Evolutionary conservation across 2,888 invertebrate species (phyloP).

Genomic region (Cactoblastis cactorum): DNA sequence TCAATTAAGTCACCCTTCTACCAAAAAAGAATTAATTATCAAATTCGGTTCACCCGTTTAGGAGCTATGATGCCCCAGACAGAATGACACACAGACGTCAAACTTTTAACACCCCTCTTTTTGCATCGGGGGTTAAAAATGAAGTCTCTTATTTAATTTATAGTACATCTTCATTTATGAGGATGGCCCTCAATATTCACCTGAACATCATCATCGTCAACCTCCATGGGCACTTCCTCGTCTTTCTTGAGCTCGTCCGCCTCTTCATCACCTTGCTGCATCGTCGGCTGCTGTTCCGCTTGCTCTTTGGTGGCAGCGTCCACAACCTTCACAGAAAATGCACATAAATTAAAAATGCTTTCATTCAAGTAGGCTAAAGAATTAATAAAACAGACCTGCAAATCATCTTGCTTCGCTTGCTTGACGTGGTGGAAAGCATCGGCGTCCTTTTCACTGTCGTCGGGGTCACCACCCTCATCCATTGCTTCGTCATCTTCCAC

Average conservation of each 20-base stretch:
- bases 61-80: too few species aligned
- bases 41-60: too few species aligned
- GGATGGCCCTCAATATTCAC: too few species aligned
- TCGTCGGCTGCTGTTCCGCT: constrained; percentile 82
- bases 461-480: constrained; percentile 69
- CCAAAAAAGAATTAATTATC: too few species aligned
- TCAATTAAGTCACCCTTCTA: too few species aligned
- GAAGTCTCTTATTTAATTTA: too few species aligned
- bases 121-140: too few species aligned
- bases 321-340: constrained; percentile 79
- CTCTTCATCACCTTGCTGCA: constrained; percentile 82
- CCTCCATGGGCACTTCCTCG: constrained; percentile 76
- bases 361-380: too few species aligned
- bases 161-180: too few species aligned
- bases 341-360: too few species aligned
- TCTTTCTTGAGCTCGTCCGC: constrained; percentile 78
- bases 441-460: constrained; percentile 64
- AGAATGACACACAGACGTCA: too few species aligned
- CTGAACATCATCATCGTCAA: constrained; percentile 65
- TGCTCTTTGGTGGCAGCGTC: constrained; percentile 92
- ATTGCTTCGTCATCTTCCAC: constrained; percentile 65
- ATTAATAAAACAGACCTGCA: constrained; percentile 73
- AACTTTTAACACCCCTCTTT: too few species aligned
- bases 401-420: constrained; percentile 85
- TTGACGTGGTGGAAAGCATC: constrained; percentile 92